Evolutionary conservation across 2,888 invertebrate species (phyloP).

Genomic region (Nymphalis polychloros): DNA sequence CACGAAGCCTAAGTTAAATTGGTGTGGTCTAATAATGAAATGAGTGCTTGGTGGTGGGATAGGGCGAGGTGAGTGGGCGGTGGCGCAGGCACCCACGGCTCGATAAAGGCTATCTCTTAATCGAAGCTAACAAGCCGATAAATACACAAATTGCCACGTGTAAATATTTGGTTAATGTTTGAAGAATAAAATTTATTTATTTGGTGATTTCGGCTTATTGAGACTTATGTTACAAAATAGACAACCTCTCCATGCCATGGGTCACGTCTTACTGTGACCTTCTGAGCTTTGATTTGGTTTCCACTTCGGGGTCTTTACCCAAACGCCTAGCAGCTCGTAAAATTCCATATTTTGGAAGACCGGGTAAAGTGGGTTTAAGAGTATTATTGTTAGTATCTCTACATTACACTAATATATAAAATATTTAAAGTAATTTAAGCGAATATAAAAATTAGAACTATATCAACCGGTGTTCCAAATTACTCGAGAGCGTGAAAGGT

Average conservation of each 20-base stretch:
- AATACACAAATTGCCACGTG: conserved; percentile 62
- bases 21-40: conserved; percentile 64
- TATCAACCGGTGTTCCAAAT: conserved; percentile 73
- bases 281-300: conserved; percentile 92
- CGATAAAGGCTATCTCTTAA: conserved; percentile 67
- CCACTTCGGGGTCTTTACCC: conserved; percentile 86
- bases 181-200: conserved; percentile 44
- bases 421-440: conserved; percentile 43
- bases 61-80: conserved; percentile 63
- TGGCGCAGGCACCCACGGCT: conserved; percentile 79
- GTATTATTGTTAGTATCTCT: conserved; percentile 30
- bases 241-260: conserved; percentile 76
- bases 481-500: conserved; percentile 68
- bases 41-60: conserved; percentile 60
- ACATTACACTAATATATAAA: conserved; percentile 43
- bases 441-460: conserved; percentile 50
- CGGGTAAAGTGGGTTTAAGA: conserved; percentile 47
- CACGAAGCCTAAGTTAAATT: conserved; percentile 58
- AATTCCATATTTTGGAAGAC: conserved; percentile 64
- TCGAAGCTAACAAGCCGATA: conserved; percentile 70
- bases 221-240: conserved; percentile 50
- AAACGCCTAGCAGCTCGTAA: conserved; percentile 67
- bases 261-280: conserved; percentile 88
- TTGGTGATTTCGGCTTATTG: conserved; percentile 56
- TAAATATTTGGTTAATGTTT: conserved; percentile 51